Evolutionary conservation across 2,888 invertebrate genomes (phyloP).

Genomic region (Abrostola tripartita): DNA sequence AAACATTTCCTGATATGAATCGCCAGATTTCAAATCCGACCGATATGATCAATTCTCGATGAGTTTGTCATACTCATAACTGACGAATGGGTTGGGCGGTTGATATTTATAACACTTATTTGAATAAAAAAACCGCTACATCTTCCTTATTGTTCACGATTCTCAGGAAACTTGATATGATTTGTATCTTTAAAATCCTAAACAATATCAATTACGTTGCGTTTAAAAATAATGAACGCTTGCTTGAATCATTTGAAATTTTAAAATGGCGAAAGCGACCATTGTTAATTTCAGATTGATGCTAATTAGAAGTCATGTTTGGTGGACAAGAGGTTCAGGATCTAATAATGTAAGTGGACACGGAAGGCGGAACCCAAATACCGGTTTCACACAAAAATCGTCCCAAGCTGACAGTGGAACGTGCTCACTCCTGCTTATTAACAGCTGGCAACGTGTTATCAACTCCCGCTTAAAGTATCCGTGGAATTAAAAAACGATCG

Average conservation of each 20-base stretch:
- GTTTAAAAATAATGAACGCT: neutral
- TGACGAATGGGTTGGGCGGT: slow-evolving; percentile 13
- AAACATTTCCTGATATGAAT: neutral
- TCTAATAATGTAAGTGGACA: neutral
- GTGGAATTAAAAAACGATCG: slow-evolving; percentile 5
- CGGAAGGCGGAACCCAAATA: slow-evolving; percentile 35
- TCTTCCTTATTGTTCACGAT: slow-evolving; percentile 29
- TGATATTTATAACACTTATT: slow-evolving; percentile 36
- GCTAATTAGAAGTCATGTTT: too few relatives aligned
- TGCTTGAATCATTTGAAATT: too few relatives aligned
- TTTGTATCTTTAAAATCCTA: slow-evolving; percentile 13
- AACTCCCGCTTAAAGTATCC: slow-evolving; percentile 20
- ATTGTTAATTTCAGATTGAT: too few relatives aligned
- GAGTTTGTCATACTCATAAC: slow-evolving; percentile 19
- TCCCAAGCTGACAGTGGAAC: slow-evolving; percentile 36
- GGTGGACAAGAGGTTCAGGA: too few relatives aligned
- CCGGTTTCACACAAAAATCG: slow-evolving; percentile 51
- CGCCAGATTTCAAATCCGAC: neutral
- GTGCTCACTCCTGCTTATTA: slow-evolving; percentile 49
- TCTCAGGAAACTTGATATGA: slow-evolving; percentile 33
- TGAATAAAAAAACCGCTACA: slow-evolving; percentile 30
- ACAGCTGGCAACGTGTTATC: slow-evolving; percentile 30
- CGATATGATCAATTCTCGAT: slow-evolving; percentile 2
- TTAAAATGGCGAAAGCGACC: too few relatives aligned
- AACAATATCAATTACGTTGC: neutral